Percentiles rank a stretch among this genome's conserved stretches.
Evolutionary conservation across 1,140 invertebrate species (phyloP).

Genomic region (Drosophila sechellia): DNA sequence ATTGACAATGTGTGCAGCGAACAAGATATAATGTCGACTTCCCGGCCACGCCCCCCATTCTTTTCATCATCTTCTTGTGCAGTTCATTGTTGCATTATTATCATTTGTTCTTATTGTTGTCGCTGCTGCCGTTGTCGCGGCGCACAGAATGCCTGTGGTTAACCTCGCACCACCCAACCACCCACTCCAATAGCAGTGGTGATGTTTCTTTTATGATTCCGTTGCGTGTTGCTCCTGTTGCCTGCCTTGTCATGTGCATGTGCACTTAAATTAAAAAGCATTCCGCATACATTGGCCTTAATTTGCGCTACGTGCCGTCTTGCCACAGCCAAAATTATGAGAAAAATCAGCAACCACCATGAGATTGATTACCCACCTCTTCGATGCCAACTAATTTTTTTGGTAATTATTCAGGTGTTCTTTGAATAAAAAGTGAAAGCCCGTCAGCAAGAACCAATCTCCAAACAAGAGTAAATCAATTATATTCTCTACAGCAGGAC

Average conservation of each 20-base stretch:
- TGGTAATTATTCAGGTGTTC: too few relatives aligned
- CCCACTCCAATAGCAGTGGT: slow-evolving; percentile 11
- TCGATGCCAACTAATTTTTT: slow-evolving; percentile 7
- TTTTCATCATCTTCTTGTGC: slow-evolving; percentile 59
- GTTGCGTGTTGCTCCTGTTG: slow-evolving; percentile 35
- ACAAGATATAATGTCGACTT: slow-evolving; percentile 64
- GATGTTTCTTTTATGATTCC: slow-evolving; percentile 60
- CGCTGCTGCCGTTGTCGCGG: slow-evolving; percentile 29
- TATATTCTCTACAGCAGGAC: background rate
- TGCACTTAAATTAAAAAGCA: slow-evolving; percentile 62
- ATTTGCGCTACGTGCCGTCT: slow-evolving; percentile 24
- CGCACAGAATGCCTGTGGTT: slow-evolving; percentile 54
- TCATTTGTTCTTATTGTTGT: slow-evolving; percentile 59
- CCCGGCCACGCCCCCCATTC: slow-evolving; percentile 34
- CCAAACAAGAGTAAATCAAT: background rate
- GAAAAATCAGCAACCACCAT: slow-evolving; percentile 2
- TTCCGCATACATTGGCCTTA: slow-evolving; percentile 45
- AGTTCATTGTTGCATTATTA: slow-evolving; percentile 67
- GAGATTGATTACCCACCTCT: slow-evolving; percentile 13
- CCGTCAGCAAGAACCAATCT: background rate
- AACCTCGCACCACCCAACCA: slow-evolving; percentile 18
- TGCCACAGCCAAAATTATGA: slow-evolving; percentile 25
- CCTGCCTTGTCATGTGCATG: slow-evolving; percentile 51
- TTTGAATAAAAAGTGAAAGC: too few relatives aligned
- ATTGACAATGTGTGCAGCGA: slow-evolving; percentile 75